Base-by-base conservation (phyloP, 2,888 invertebrate genomes). In the Cosmorhoe ocellata region DNA sequence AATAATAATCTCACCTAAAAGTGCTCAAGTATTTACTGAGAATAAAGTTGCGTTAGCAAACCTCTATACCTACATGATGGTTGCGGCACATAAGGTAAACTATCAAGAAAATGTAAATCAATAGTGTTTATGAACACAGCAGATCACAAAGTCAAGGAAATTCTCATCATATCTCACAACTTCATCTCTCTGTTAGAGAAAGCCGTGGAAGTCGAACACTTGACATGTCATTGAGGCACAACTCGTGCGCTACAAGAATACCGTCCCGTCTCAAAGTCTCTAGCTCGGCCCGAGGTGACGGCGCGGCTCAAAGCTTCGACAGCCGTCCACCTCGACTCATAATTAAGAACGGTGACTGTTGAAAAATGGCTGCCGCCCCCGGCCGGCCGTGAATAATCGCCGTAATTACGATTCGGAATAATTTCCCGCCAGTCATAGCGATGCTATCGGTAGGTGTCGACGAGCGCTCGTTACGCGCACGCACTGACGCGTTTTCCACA, bases 321-420 rank as follows among this genome's bases (percentile, higher is more conserved):
- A 88, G 89, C 74, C 89, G 87, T 88, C 89, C 89, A 87, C 77
- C 81, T 74, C 81, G 81, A 84, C 82, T 89, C 88, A 89, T 90
- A 90, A 89, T 90, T 90, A 90, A 90, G 90, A 90, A 90, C 86
- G 87, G 90, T 90, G 90, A 90, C 90, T 90, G 88, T 89, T 89
- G 89, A 89, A 90, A 90, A 90, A 90, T 89, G 87, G 87, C 87
- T 71, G 88, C 88, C 88, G 89, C 88, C 89, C 89, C 89, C 87
- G 88, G 89, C 88, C 87, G 84, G 85, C 90, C 90, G 89, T 90
- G 89, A 90, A 90, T 89, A 90, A 90, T 90, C 89, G 90, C 77
- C 86, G 89, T 90, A 90, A 90, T 89, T 90, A 90, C 89, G 84
- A 89, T 83, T 89, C 85, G 83, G 89, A 89, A 90, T 89, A 90